phyloP scores from a whole-genome alignment of 2,797 vertebrate species.

The Nothura maculosa region DNA sequence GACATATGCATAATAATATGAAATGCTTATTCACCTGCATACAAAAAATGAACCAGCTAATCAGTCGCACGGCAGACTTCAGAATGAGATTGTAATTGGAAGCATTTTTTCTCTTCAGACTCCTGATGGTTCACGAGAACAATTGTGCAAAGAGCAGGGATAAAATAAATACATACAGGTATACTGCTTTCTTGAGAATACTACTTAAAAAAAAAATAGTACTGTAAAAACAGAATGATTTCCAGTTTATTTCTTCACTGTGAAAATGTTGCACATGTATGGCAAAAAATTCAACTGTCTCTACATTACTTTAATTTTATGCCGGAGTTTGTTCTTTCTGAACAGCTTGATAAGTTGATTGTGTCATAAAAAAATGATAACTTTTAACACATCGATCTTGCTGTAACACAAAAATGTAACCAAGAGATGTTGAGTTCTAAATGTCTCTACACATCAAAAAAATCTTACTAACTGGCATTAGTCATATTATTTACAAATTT shows the following conservation, averaged over 20 bases:
- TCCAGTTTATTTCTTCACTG: neutral
- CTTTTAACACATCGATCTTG: neutral
- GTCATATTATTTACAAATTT: neutral
- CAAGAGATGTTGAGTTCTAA: neutral
- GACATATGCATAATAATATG: fast-evolving
- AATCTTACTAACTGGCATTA: neutral
- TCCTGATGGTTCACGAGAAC: neutral
- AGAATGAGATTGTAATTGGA: neutral
- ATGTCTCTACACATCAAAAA: neutral
- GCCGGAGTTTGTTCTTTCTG: neutral
- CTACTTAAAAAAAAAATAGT: neutral
- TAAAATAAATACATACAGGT: neutral
- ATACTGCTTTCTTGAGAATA: neutral
- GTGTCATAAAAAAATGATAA: neutral
- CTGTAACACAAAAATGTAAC: neutral
- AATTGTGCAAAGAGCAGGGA: neutral
- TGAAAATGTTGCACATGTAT: neutral
- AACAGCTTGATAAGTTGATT: neutral
- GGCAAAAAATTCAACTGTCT: neutral
- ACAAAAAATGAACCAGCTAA: neutral
- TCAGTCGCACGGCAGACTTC: neutral
- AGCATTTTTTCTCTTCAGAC: neutral
- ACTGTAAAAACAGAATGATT: neutral
- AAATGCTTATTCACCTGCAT: neutral
- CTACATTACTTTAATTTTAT: neutral